Percentiles rank a stretch among this genome's conserved stretches.
Evolutionary conservation across 2,113 vertebrate genomes (phyloP).

Genomic region (Columba livia): DNA sequence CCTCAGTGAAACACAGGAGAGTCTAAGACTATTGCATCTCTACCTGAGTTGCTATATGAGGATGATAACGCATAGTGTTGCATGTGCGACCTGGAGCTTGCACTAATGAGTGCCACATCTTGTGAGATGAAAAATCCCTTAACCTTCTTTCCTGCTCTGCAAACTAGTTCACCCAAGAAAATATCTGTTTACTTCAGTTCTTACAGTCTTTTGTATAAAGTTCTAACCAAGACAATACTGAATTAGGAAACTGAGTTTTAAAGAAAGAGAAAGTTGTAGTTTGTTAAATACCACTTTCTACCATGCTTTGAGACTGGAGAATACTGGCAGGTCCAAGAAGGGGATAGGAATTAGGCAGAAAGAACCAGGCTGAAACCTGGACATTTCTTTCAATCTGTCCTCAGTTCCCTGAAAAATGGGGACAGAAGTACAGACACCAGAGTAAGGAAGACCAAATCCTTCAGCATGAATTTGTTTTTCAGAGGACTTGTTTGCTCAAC

Average conservation of each 20-base stretch:
- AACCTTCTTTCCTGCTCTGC: background rate
- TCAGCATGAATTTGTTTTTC: background rate
- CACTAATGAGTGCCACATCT: background rate
- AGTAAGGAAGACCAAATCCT: background rate
- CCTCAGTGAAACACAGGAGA: background rate
- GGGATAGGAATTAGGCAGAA: background rate
- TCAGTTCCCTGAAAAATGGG: background rate
- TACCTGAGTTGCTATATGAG: background rate
- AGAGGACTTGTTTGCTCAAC: background rate
- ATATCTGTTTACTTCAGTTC: background rate
- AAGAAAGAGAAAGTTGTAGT: background rate
- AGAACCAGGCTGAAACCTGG: background rate
- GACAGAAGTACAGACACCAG: rapidly evolving
- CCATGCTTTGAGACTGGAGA: background rate
- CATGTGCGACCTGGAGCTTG: background rate
- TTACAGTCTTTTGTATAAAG: background rate
- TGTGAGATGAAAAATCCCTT: background rate
- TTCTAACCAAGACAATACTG: background rate
- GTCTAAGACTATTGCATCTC: background rate
- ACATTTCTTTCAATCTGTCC: background rate
- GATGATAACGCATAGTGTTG: background rate
- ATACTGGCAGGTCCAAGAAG: background rate
- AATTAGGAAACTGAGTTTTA: background rate
- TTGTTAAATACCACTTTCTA: background rate
- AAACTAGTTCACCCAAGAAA: background rate